Conservation (phyloP, 1,140 invertebrate species). For the Drosophila chauvacae region DNA sequence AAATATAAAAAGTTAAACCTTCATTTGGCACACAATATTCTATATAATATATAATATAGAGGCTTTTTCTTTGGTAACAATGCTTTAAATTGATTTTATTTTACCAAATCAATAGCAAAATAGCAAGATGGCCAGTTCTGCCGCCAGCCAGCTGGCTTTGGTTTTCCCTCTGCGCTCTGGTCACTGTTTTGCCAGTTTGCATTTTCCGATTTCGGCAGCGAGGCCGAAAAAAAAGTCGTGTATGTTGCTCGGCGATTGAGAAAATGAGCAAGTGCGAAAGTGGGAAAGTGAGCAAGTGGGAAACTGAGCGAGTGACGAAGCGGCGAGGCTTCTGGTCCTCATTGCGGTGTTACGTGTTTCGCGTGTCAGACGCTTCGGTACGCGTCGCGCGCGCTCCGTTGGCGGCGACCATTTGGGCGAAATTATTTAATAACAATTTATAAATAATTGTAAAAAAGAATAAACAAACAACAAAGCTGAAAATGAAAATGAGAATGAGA, state of each 20-base stretch:
- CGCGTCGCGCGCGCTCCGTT: constrained; percentile 67
- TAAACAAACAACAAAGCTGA: not conserved
- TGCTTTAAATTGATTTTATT: not conserved
- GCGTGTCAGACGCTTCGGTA: constrained; percentile 80
- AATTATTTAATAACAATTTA: constrained; percentile 49
- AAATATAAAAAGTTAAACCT: too few relatives aligned
- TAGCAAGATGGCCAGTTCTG: not conserved
- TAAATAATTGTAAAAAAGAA: constrained; percentile 43
- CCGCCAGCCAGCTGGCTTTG: constrained; percentile 3
- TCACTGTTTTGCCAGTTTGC: constrained; percentile 51
- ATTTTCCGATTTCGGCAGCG: constrained; percentile 50
- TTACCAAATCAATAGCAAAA: not conserved
- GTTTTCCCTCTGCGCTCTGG: constrained; percentile 10
- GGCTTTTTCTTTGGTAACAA: not conserved
- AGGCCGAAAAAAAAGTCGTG: constrained; percentile 45
- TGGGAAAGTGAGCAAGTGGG: constrained; percentile 20
- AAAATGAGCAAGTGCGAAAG: constrained; percentile 31
- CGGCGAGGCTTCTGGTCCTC: constrained; percentile 64
- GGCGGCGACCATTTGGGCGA: constrained; percentile 59
- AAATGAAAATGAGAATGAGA: not conserved
- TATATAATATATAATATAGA: not conserved
- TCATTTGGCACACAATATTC: not conserved
- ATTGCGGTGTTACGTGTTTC: constrained; percentile 85
- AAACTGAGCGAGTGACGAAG: constrained; percentile 12
- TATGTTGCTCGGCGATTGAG: constrained; percentile 32